Conservation (phyloP, 2,113 vertebrate species). For the Astatoreochromis straeleni region DNA sequence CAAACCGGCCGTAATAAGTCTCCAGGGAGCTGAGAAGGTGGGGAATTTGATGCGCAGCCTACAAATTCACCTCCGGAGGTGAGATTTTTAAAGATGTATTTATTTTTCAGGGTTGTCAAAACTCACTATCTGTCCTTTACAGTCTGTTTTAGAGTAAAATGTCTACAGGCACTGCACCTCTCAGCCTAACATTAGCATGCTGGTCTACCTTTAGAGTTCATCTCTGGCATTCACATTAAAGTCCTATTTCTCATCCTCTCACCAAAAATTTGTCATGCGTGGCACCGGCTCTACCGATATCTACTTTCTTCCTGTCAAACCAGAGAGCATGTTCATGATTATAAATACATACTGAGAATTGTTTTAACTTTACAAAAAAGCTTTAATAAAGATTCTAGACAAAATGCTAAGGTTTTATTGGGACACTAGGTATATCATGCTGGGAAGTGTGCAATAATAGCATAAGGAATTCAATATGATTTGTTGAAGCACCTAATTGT, state of each 20-base stretch:
- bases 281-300: background rate
- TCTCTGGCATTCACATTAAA: constrained; percentile 7
- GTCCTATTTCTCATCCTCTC: constrained; percentile 16
- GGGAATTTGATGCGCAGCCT: background rate
- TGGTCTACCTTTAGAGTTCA: background rate
- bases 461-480: background rate
- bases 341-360: background rate
- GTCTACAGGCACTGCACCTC: background rate
- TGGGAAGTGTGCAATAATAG: background rate
- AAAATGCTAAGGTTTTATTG: background rate
- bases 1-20: background rate
- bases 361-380: background rate
- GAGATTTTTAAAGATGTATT: background rate
- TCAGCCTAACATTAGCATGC: constrained; percentile 27
- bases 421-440: background rate
- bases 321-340: background rate
- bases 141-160: background rate
- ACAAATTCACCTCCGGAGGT: background rate
- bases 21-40: background rate
- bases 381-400: background rate
- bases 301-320: background rate
- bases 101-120: background rate
- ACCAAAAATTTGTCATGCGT: constrained; percentile 7
- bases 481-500: background rate
- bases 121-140: background rate